Conservation (phyloP, 2,113 vertebrate species). For the Neodontobutis hainanensis region DNA sequence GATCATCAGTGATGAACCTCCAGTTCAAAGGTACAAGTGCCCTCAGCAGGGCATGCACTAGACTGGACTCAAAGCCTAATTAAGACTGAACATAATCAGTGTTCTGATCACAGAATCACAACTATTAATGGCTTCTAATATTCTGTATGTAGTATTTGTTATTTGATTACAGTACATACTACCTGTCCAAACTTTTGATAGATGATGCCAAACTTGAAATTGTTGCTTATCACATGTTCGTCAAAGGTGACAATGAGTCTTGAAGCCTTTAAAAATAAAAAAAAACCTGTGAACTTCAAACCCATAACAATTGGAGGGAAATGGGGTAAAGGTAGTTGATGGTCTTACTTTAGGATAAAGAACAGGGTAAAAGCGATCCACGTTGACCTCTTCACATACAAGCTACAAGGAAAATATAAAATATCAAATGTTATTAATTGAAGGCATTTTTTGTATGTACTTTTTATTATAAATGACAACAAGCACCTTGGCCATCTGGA, state of each 20-base stretch:
- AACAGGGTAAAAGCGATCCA: slow-evolving; percentile 94
- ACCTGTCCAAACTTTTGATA: slow-evolving; percentile 97
- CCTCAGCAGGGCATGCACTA: slow-evolving; percentile 28
- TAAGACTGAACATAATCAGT: slow-evolving; percentile 29
- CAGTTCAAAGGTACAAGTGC: slow-evolving; percentile 23
- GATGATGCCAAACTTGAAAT: slow-evolving; percentile 96
- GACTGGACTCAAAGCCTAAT: slow-evolving; percentile 43
- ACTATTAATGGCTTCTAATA: slow-evolving; percentile 1
- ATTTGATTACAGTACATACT: too few relatives aligned
- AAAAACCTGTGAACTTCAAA: background rate
- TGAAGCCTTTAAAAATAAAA: slow-evolving; percentile 83
- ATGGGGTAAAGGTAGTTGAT: background rate
- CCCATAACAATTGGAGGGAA: background rate
- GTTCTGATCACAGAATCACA: slow-evolving; percentile 33
- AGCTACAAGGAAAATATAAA: slow-evolving; percentile 72
- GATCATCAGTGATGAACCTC: slow-evolving; percentile 18
- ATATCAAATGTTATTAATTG: background rate
- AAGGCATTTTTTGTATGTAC: too few relatives aligned
- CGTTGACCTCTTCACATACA: slow-evolving; percentile 93
- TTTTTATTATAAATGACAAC: background rate
- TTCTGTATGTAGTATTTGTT: slow-evolving; percentile 1
- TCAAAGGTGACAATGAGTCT: slow-evolving; percentile 94
- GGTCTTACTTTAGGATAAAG: slow-evolving; percentile 85
- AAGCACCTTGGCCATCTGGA: slow-evolving; percentile 97
- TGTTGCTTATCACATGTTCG: slow-evolving; percentile 96